These are phyloP conservation scores for Bradypodion ventrale DNA, from an alignment of 2,797 vertebrate species.

Conservation along the genomic window DNA sequence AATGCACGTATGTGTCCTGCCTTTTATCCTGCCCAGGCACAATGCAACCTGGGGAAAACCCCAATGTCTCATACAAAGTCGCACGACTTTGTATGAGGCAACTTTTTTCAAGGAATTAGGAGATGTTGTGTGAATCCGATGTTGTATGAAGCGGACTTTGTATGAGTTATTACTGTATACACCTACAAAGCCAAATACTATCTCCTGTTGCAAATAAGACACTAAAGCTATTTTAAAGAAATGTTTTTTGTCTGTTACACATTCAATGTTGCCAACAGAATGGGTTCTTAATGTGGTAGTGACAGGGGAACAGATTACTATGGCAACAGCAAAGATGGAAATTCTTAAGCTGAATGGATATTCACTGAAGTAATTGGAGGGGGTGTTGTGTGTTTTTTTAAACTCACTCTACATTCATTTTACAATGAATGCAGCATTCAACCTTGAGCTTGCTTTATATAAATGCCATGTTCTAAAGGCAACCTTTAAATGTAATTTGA, in stretches of 20 bases:
- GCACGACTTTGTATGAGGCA: too few species aligned
- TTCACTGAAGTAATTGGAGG: conserved; percentile 85
- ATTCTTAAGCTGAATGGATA: conserved; percentile 86
- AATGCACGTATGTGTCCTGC: too few species aligned
- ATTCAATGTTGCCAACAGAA: conserved; percentile 70
- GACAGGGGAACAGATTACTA: conserved; percentile 79
- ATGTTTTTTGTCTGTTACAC: conserved; percentile 62
- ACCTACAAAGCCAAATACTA: conserved; percentile 51
- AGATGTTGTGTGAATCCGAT: too few species aligned
- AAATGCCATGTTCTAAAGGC: conserved; percentile 58
- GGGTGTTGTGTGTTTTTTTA: conserved; percentile 10
- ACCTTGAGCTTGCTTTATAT: conserved; percentile 73
- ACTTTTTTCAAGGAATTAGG: too few species aligned
- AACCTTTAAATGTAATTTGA: conserved; percentile 52
- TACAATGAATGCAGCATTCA: conserved; percentile 71
- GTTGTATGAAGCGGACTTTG: too few species aligned
- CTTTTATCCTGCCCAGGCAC: too few species aligned
- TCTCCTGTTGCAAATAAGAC: conserved; percentile 44
- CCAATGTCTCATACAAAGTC: too few species aligned
- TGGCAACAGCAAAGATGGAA: conserved; percentile 87
- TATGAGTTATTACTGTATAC: too few species aligned
- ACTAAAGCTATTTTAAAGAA: conserved; percentile 59
- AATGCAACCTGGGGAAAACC: too few species aligned
- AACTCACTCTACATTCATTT: conserved; percentile 76
- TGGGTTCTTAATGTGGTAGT: conserved; percentile 78